Base-by-base conservation (phyloP, 1,140 invertebrate genomes). In the Lepidurus apus region DNA sequence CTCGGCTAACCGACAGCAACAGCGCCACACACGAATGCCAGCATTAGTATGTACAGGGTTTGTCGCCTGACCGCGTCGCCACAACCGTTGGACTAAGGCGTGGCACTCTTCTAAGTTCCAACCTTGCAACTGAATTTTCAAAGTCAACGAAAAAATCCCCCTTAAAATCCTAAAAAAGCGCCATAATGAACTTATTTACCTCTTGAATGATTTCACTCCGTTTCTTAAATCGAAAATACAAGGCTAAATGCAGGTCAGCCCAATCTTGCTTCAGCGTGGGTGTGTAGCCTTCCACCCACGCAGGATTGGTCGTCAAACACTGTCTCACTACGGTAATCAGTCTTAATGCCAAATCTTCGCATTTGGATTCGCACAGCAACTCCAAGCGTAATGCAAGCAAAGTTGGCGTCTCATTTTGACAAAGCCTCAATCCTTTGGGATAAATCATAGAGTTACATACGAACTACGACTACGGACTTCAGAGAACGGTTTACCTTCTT, bases 291-390 rank as follows among this genome's bases (percentile, higher is more conserved):
- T 87, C 86, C 34, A 85, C 83, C 78, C 85, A 83, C 79, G 85
- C 84, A n/a, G 86, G 79, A 84, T 84, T 80, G 84, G 82, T 79
- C 78, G 84, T 82, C 17, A 87, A 83, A 65, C 85, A 87, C 77
- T 85, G 84, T 9, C 87, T 83, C 79, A 87, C 88, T 17, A 87
- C 86, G 73, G 85, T 86, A 42, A 87, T 86, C 80, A 89, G 85
- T 82, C 86, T 85, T 43, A 88, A 84, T 80, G 88, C 88, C 80
- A 89, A 84, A 81, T 88, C 87, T 83, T 88, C 87, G 84, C 88
- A 88, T 80, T 85, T 85, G 77, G 86, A 85, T 82, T 88, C 87
- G 81, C 86, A 87, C 78, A 88, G 84, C 82, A 86, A 87, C 81
- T 87, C 87, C 79, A 89, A 83, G 81, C 88, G 85, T 84, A 88